phyloP scores from a whole-genome alignment of 2,888 invertebrate genomes.

The Melipona beecheii region DNA sequence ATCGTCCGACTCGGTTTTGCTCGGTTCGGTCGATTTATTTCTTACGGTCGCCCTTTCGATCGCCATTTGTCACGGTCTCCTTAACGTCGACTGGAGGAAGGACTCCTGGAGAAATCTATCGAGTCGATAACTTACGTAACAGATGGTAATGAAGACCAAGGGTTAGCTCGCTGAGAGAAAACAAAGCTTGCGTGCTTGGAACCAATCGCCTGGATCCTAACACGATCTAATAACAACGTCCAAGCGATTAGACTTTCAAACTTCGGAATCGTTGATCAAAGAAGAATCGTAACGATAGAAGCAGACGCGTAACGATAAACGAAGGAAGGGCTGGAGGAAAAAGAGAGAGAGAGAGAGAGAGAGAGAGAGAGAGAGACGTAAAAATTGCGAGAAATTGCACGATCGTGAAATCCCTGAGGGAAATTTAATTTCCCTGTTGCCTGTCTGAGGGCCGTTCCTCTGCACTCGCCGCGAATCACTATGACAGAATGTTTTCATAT shows the following conservation, averaged over 20 bases:
- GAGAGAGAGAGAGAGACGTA: background rate
- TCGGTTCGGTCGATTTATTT: background rate
- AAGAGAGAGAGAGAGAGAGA: background rate
- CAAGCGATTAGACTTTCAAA: background rate
- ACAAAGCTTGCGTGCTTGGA: background rate
- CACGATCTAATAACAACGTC: too few relatives aligned
- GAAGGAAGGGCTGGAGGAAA: background rate
- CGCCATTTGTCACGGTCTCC: background rate
- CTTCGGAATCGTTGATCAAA: background rate
- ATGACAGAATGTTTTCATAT: constrained; percentile 71
- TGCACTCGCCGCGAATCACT: constrained; percentile 61
- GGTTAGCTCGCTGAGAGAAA: background rate
- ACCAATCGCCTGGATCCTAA: background rate
- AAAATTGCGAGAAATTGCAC: constrained; percentile 6
- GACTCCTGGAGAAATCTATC: constrained; percentile 23
- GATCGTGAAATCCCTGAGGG: constrained; percentile 25
- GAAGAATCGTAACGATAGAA: background rate
- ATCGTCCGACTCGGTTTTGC: background rate
- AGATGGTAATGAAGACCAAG: constrained; percentile 2
- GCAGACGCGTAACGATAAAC: background rate
- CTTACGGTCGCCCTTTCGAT: background rate
- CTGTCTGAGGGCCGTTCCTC: constrained; percentile 20
- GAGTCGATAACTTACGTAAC: constrained; percentile 1
- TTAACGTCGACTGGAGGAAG: background rate
- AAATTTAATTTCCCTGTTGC: constrained; percentile 50